These are phyloP conservation scores for Nycticorax nycticorax DNA, from an alignment of 2,113 vertebrate species.

Conservation along the genomic window DNA sequence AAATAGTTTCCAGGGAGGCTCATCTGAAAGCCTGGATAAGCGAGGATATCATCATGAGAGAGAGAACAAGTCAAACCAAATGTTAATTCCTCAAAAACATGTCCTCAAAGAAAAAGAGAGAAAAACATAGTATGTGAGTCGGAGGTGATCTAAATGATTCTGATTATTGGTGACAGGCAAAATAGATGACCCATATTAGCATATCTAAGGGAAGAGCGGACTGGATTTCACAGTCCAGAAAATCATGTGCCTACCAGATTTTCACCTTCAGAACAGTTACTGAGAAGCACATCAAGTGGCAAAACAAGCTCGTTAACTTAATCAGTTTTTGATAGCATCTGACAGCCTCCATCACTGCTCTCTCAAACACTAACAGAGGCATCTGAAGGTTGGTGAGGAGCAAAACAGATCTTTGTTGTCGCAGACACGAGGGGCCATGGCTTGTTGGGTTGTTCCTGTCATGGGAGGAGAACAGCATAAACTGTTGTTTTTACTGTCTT, in stretches of 20 bases:
- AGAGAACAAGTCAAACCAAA: neutral
- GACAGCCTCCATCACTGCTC: slow-evolving; percentile 15
- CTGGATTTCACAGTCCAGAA: neutral
- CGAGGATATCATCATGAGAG: accelerated
- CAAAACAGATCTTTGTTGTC: neutral
- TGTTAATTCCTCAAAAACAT: neutral
- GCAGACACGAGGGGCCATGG: neutral
- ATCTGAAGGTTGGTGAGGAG: slow-evolving; percentile 31
- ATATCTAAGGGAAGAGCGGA: neutral
- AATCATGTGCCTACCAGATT: neutral
- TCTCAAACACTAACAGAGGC: neutral
- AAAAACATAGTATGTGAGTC: neutral
- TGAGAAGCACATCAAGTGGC: neutral
- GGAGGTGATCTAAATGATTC: neutral
- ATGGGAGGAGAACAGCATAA: accelerated
- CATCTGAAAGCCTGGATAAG: neutral
- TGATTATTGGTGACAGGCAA: neutral
- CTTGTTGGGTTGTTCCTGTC: neutral
- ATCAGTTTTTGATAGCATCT: slow-evolving; percentile 39
- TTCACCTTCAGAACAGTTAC: slow-evolving; percentile 32
- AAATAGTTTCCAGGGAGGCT: neutral
- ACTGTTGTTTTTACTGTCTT: neutral
- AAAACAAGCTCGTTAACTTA: slow-evolving; percentile 47
- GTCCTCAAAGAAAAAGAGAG: neutral
- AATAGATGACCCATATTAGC: neutral